A percentile compares a stretch with the other conserved stretches of the same genome.
phyloP scores from a whole-genome alignment of 2,113 vertebrate genomes.

The Cyanistes caeruleus region DNA sequence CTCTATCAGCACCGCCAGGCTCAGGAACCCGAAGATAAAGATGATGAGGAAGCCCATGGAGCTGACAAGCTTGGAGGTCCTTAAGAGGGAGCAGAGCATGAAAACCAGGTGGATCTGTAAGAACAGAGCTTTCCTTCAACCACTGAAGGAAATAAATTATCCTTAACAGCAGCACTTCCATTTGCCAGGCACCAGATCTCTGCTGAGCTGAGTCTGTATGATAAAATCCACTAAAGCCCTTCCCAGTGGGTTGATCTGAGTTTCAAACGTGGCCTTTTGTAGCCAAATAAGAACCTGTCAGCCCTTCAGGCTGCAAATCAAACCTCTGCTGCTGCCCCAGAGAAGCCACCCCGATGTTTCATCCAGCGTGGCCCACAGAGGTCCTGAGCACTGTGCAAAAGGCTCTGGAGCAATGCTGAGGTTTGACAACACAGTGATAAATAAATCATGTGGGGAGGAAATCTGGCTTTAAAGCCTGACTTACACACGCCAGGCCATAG shows the following conservation, averaged over 20 bases:
- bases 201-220: neutral
- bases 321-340: neutral
- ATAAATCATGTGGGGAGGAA: neutral
- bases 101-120: conserved; percentile 88
- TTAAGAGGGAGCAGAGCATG: conserved; percentile 86
- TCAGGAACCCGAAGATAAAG: conserved; percentile 84
- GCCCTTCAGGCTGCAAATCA: neutral
- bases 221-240: neutral
- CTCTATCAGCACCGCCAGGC: conserved; percentile 81
- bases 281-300: neutral
- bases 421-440: neutral
- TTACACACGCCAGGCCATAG: conserved; percentile 73
- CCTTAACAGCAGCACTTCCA: neutral
- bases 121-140: neutral
- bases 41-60: conserved; percentile 83
- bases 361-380: neutral
- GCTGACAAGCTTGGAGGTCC: conserved; percentile 83
- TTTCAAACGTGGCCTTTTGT: neutral
- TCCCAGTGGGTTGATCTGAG: neutral
- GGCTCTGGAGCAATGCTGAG: neutral
- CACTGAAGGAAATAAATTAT: neutral
- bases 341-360: neutral
- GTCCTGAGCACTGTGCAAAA: neutral
- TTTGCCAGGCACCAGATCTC: neutral
- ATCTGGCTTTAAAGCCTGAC: neutral